Evolutionary conservation across 1,140 invertebrate species (phyloP).

Genomic region (Phenacoccus solenopsis): DNA sequence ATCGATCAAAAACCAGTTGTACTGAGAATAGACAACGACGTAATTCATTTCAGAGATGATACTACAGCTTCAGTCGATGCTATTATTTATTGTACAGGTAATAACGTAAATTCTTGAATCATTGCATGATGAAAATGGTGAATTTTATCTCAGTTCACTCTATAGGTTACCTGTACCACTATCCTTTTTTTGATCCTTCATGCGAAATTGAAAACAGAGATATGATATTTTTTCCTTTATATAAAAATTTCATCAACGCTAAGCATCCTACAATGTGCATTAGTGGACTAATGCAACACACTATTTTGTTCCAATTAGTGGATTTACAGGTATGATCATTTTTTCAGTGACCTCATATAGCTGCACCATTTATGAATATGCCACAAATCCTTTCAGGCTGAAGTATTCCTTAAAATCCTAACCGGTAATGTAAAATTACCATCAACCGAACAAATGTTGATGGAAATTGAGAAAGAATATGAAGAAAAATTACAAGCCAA

Average conservation of each 20-base stretch:
- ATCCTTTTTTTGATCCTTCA: conserved; percentile 57
- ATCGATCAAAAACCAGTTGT: conserved; percentile 26
- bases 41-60: conserved; percentile 44
- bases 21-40: conserved; percentile 19
- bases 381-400: conserved; percentile 44
- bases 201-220: conserved; percentile 60
- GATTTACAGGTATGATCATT: conserved; percentile 60
- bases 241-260: conserved; percentile 72
- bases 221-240: conserved; percentile 65
- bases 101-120: too few relatives aligned
- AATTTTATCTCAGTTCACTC: too few relatives aligned
- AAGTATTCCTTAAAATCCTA: conserved; percentile 53
- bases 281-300: conserved; percentile 63
- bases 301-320: conserved; percentile 74
- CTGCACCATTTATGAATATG: neutral
- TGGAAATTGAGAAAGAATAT: conserved; percentile 22
- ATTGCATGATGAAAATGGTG: too few relatives aligned
- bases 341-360: conserved; percentile 8
- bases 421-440: conserved; percentile 50
- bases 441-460: conserved; percentile 46
- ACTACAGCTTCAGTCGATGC: conserved; percentile 46
- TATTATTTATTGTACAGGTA: conserved; percentile 50
- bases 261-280: conserved; percentile 62
- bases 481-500: neutral
- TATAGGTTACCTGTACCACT: conserved; percentile 67